Evolutionary conservation across 2,113 vertebrate species (phyloP), one percentile per base, ranked within the genome.

Genomic region (Paradoxurus hermaphroditus): DNA sequence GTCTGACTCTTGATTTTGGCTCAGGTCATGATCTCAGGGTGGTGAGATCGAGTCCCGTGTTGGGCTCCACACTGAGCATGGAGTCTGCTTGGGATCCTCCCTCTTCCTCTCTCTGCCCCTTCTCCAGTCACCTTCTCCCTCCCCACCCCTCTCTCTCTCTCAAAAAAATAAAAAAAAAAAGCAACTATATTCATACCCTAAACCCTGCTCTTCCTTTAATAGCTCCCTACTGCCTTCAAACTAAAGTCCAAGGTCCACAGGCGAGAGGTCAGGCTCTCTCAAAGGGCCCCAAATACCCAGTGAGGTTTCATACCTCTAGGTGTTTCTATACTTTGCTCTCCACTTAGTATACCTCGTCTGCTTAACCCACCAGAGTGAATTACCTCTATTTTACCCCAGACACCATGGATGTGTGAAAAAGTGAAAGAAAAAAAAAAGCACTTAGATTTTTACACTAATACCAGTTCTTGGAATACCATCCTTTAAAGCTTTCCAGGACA

Each of bases 161-260:
- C 56, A 59, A 56, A 56, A 7, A 56, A 59, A 56, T 19, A 56
- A 59, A 59, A 59, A 25, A 59, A 23, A 68, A 85, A 79, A 88
- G 59, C 29, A 95, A 27, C 62, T 95, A 25, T 72, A 75, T 91
- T 81, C n/a, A 65, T n/a, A 21, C 41, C 90, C 70, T 96, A 75
- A 95, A 67, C 68, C 11, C 65, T 89, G 41, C 68, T 72, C n/a
- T 83, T 78, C 34, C 53, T 87, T 94, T 21, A 59, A 25, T 62
- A 63, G 18, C 25, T 88, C 12, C 25, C 77, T 16, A 62, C 6
- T 93, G 39, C 39, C 53, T 94, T 90, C 46, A 73, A 84, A 23
- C 65, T 83, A 15, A 82, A 95, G 29, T 65, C 53, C 44, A 41
- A 79, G 34, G 23, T 75, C 14, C 12, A 41, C 4, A 85, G 31